Base-by-base conservation (phyloP, 1,140 invertebrate species). In the Calephelis virginiensis region DNA sequence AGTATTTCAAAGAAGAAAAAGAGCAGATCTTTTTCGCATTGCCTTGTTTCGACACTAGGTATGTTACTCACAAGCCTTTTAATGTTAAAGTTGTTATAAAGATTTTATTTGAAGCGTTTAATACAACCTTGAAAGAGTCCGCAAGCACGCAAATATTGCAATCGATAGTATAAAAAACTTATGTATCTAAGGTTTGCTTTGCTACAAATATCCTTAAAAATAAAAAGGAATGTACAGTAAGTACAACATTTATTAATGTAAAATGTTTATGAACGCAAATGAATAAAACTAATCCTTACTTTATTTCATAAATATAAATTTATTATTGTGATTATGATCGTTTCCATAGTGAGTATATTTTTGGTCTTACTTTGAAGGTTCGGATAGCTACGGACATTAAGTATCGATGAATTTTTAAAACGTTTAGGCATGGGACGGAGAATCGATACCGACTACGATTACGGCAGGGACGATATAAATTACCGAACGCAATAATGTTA, bases 331-430 rank as follows among this genome's bases (percentile, higher is more conserved):
- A 56, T 56, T 12, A 28, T 28, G 53, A 56, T 56, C 17, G 53
- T 56, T 56, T 56, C 53, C 53, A 17, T 56, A 56, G 53, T 37
- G 14, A 37, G 37, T 56, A 17, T 56, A 45, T 61, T 71, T 71
- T 67, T 67, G 66, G 70, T 74, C 60, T 76, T 71, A 70, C 48
- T 64, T 69, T 64, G 66, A 67, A 79, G 78, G 78, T 80, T 69
- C 78, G 77, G 77, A 81, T 76, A 73, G 72, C 76, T 76, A 77
- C 78, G 81, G 83, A 83, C 81, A 82, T 72, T 70, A 69, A 73
- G 73, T 81, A 83, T 77, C 77, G 76, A 86, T 90, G 83, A 89
- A 87, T 87, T 85, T 87, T 88, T 88, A 80, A 90, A 83, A 79
- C 82, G 77, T 80, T 70, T 76, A 82, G 78, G 81, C 79, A 82